A percentile compares a stretch with the other conserved stretches of the same genome.
Conservation (phyloP, 2,113 vertebrate genomes). For the Hepsetus odoe region DNA sequence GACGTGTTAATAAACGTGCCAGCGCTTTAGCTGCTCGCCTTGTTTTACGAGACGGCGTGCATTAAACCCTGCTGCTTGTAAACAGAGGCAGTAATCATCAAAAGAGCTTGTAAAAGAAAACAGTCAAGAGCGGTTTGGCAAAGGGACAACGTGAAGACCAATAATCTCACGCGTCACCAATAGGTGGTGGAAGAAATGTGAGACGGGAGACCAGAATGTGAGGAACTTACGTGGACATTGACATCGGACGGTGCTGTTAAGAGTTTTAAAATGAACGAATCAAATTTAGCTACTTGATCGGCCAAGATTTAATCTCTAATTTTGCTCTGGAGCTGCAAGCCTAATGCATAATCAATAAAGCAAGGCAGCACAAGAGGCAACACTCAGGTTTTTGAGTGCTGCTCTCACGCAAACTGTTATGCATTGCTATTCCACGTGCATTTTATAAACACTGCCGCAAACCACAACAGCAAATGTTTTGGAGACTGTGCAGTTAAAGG, state of each 20-base stretch:
- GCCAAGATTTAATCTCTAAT: too few relatives aligned
- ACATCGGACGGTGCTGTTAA: neutral
- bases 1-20: slow-evolving; percentile 70
- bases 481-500: too few relatives aligned
- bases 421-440: too few relatives aligned
- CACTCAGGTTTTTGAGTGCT: too few relatives aligned
- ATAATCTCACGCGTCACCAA: slow-evolving; percentile 34
- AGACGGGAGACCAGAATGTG: neutral
- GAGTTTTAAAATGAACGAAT: too few relatives aligned
- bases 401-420: too few relatives aligned
- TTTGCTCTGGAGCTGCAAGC: too few relatives aligned
- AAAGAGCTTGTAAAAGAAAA: slow-evolving; percentile 78
- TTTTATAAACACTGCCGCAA: neutral
- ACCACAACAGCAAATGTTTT: neutral
- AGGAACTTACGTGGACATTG: neutral
- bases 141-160: slow-evolving; percentile 40
- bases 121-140: slow-evolving; percentile 70
- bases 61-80: slow-evolving; percentile 76
- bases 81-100: slow-evolving; percentile 75
- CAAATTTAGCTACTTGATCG: too few relatives aligned
- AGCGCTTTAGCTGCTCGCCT: slow-evolving; percentile 67
- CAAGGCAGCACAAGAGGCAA: too few relatives aligned
- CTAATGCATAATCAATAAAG: too few relatives aligned
- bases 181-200: slow-evolving; percentile 1
- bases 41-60: slow-evolving; percentile 75